Evolutionary conservation across 2,888 invertebrate genomes (phyloP).

Genomic region (Magallana nippona): DNA sequence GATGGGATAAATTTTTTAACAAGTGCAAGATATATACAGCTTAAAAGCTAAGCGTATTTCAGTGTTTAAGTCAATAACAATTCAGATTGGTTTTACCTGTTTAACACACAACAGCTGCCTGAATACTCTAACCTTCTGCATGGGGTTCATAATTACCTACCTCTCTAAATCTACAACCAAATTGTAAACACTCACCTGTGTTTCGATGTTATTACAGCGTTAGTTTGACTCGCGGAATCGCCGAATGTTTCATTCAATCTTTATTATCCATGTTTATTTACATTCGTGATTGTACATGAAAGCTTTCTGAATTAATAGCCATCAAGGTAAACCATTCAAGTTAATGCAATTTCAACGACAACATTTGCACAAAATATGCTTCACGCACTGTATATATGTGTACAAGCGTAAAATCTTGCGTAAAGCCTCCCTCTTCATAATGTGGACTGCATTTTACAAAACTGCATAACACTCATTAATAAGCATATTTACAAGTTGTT

Average conservation of each 20-base stretch:
- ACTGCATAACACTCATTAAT: not conserved
- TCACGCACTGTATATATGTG: not conserved
- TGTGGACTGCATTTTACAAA: not conserved
- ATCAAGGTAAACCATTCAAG: not conserved
- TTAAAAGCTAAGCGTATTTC: not conserved
- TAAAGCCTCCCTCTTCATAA: not conserved
- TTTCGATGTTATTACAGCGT: not conserved
- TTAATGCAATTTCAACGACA: not conserved
- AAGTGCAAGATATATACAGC: not conserved
- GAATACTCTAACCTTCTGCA: not conserved
- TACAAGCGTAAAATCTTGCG: not conserved
- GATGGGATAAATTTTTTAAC: not conserved
- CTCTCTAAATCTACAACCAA: constrained; percentile 2
- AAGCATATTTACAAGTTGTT: not conserved
- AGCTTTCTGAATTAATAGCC: constrained; percentile 1
- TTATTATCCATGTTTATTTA: constrained; percentile 2
- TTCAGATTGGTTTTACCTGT: constrained; percentile 25
- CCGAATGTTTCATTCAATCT: not conserved
- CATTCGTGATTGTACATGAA: not conserved
- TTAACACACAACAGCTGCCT: constrained; percentile 26
- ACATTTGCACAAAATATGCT: not conserved
- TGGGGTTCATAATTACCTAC: constrained; percentile 7
- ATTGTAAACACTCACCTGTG: constrained; percentile 23
- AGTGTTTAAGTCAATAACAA: constrained; percentile 26
- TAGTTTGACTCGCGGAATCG: not conserved